Evolutionary conservation across 2,888 invertebrate genomes (phyloP), one percentile per base, ranked within the genome.

Genomic region (Chaitophorus viminalis): DNA sequence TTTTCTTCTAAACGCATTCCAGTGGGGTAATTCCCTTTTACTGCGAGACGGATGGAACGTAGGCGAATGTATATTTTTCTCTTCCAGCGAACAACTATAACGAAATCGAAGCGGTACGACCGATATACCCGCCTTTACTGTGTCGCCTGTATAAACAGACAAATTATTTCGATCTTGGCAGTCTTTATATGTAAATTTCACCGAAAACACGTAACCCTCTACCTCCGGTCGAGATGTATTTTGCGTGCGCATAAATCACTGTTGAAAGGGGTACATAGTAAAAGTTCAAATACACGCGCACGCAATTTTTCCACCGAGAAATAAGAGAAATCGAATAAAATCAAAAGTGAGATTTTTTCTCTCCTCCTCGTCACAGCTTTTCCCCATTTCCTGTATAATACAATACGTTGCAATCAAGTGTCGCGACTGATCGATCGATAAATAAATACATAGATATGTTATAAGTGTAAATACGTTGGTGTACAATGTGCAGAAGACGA

Each of bases 401-500:
- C 84, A 85, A 85, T 85, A 33, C 84, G 84, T 77, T 31, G 76
- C 84, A 85, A 85, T 85, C 84, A 85, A 85, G 84, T 77, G 68
- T 25, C 46, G 1, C 68, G 65, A 33, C 18, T 25, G n/a, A 76
- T 60, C 83, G 74, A 83, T 75, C 36, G 0, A 46, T 70, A 52
- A 11, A 75, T 31, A 21, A 2, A 65, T 39, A 65, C n/a, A n/a
- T 18, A 82, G 4, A 72, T 6, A 82, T 54, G 11, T 68, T 68
- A n/a, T n/a, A 29, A 2, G 29, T 68, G 25, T 25, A 14, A 46
- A 25, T 60, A 21, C 25, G 25, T 60, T 60, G 4, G 25, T 68
- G 6, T 68, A 68, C 60, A 29, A 17, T 74, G 3, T 52, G 36
- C 36, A 60, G 25, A 33, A 68, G 29, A 25, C 25, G 60, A 21